phyloP scores from a whole-genome alignment of 1,140 invertebrate genomes.

The Acyrthosiphon pisum region DNA sequence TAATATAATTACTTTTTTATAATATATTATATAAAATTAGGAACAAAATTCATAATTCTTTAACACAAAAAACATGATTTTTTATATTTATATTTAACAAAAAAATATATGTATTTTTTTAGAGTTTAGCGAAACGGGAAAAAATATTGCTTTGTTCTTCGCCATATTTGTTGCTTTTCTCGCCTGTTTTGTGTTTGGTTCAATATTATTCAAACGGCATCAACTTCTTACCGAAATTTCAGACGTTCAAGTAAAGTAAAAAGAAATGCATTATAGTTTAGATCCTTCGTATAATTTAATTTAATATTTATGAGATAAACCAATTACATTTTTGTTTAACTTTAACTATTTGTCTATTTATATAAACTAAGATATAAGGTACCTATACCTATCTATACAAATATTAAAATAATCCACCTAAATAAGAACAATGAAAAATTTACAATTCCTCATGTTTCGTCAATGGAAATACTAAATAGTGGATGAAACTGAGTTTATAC shows the following conservation, averaged over 20 bases:
- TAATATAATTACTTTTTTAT: neutral
- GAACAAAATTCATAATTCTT: neutral
- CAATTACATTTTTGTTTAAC: neutral
- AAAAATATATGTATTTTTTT: neutral
- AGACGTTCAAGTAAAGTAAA: slow-evolving; percentile 51
- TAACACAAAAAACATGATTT: neutral
- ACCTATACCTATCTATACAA: too few relatives aligned
- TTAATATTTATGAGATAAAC: neutral
- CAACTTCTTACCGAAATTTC: slow-evolving; percentile 21
- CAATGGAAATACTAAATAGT: neutral
- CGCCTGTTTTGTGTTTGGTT: slow-evolving; percentile 51
- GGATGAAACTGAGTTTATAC: neutral
- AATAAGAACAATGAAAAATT: neutral
- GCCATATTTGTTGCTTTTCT: slow-evolving; percentile 50
- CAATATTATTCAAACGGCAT: slow-evolving; percentile 43
- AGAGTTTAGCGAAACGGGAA: neutral
- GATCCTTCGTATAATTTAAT: neutral
- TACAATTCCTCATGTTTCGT: too few relatives aligned
- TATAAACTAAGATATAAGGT: neutral
- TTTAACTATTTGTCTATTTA: too few relatives aligned
- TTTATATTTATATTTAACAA: neutral
- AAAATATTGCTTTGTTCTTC: slow-evolving; percentile 49
- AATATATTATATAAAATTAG: neutral
- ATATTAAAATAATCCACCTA: neutral
- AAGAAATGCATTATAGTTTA: neutral